phyloP scores from a whole-genome alignment of 1,140 invertebrate species.

The Halesus radiatus region DNA sequence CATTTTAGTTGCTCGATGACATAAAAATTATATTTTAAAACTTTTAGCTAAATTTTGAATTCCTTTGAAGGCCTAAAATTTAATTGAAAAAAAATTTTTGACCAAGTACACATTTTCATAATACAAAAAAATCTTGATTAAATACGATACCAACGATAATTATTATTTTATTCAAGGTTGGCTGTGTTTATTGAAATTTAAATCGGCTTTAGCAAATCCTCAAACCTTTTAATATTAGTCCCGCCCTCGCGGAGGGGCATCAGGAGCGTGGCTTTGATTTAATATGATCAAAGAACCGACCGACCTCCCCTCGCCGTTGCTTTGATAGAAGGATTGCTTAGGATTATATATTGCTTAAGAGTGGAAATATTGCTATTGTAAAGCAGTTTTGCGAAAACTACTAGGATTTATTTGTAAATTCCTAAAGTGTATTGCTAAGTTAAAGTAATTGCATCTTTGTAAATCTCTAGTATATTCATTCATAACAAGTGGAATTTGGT shows the following conservation, averaged over 20 bases:
- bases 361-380: slow-evolving; percentile 18
- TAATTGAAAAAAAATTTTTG: too few relatives aligned
- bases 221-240: slow-evolving; percentile 44
- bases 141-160: too few relatives aligned
- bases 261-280: slow-evolving; percentile 53
- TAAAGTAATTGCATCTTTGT: too few relatives aligned
- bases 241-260: slow-evolving; percentile 41
- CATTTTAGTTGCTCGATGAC: too few relatives aligned
- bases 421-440: background rate
- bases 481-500: too few relatives aligned
- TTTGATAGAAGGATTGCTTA: slow-evolving; percentile 7
- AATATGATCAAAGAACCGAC: slow-evolving; percentile 55
- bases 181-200: slow-evolving; percentile 15
- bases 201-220: slow-evolving; percentile 41
- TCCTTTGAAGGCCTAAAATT: too few relatives aligned
- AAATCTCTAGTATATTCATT: too few relatives aligned
- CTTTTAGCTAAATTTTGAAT: too few relatives aligned
- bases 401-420: background rate
- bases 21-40: too few relatives aligned
- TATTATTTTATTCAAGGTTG: background rate
- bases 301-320: background rate
- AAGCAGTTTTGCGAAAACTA: slow-evolving; percentile 22
- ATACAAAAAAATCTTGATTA: too few relatives aligned
- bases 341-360: background rate
- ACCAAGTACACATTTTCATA: too few relatives aligned